Evolutionary conservation across 1,140 invertebrate species (phyloP), one percentile per base, ranked within the genome.

Genomic region (Cyphomyrmex costatus): DNA sequence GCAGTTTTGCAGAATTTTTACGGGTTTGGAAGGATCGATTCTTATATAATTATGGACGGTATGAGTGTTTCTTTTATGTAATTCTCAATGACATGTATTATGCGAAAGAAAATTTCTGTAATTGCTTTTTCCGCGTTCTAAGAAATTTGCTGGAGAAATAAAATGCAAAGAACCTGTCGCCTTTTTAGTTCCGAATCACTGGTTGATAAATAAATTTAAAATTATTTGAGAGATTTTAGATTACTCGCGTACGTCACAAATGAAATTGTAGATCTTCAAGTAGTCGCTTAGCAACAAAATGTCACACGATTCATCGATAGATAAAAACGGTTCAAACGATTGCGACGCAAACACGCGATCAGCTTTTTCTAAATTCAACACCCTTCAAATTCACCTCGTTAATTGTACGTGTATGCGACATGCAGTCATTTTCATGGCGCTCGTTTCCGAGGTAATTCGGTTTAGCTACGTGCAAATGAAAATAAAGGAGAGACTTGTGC

Each of bases 381-480:
- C 21, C 12, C 51, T 42, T 58, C 24, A 82, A 71, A 73, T 82
- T 73, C 36, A 33, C 10, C 36, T 60, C 66, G 30, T 83, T 83
- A 74, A 83, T 83, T 74, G 71, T 27, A 61, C 42, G 53, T 56
- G 27, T 60, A 49, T 66, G 36, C 36, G 61, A 80, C 79, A 68
- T 27, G 71, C 24, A 49, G 42, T 42, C 79, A 58, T 53, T 77
- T 63, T 30, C 24, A 85, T 36, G 53, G 36, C 63, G 63, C 74
- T 58, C 53, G 63, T 61, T 82, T 16, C 51, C 63, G 14, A 27
- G 24, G 61, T 84, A 85, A 84, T 84, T 87, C 80, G 79, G 36
- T 87, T 85, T 30, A 61, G 51, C 42, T 66, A 51, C 70, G 71
- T 42, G 70, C 71, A 70, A 68, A 85, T 85, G 74, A 76, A 73